Evolutionary conservation across 37 sponge, comb jelly and placozoan genomes (phyloP).

Genomic region (Ianthella basta): DNA sequence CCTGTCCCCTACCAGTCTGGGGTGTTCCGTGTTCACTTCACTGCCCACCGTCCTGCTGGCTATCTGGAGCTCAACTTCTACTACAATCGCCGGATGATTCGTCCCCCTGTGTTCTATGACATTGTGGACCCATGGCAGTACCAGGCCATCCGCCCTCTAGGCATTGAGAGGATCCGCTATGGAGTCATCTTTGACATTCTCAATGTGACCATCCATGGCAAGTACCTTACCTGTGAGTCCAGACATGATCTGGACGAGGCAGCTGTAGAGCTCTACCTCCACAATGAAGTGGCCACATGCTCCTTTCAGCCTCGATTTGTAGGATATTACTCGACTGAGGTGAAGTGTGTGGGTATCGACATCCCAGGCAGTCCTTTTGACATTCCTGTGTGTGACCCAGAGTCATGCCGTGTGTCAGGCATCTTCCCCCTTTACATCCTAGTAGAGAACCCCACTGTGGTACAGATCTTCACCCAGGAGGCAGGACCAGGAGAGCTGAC

Average conservation of each 20-base stretch:
- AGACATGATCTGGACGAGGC: constrained; percentile 16
- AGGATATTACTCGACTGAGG: constrained; percentile 28
- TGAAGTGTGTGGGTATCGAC: constrained; percentile 30
- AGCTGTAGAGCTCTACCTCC: constrained; percentile 15
- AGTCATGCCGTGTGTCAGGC: constrained; percentile 25
- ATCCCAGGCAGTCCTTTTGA: constrained; percentile 53
- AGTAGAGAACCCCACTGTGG: constrained; percentile 27
- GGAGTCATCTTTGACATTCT: constrained; percentile 49
- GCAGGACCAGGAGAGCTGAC: constrained; percentile 56
- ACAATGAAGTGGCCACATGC: constrained; percentile 20
- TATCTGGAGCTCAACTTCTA: constrained; percentile 4
- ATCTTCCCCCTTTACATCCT: constrained; percentile 31
- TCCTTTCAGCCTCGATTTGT: constrained; percentile 26
- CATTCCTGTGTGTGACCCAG: constrained; percentile 47
- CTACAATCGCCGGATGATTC: constrained; percentile 7
- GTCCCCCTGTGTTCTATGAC: constrained; percentile 19
- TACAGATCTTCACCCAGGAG: constrained; percentile 44
- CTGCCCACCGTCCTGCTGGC: constrained; percentile 23
- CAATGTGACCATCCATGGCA: constrained; percentile 29
- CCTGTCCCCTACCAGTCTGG: neutral
- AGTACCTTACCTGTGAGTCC: constrained; percentile 13
- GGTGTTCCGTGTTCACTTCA: neutral
- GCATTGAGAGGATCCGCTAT: constrained; percentile 48
- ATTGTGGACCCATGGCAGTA: constrained; percentile 26
- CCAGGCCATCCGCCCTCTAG: constrained; percentile 11